phyloP scores from a whole-genome alignment of 2,888 invertebrate genomes.

The Disparrhopalites patrizii region DNA sequence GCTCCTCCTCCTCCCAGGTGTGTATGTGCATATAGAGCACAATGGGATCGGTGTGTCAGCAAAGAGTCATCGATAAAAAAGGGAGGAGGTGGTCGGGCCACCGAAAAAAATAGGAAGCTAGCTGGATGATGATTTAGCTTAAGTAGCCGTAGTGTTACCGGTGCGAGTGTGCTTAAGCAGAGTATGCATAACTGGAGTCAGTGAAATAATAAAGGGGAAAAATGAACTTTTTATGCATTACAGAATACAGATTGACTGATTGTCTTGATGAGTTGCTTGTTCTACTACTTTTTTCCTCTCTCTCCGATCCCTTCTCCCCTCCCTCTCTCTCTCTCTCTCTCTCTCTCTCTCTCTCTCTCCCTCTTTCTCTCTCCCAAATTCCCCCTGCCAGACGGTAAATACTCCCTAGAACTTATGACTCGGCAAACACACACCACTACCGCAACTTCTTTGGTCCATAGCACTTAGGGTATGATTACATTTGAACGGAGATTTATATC shows the following conservation, averaged over 20 bases:
- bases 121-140: too few relatives aligned
- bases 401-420: too few relatives aligned
- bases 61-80: too few relatives aligned
- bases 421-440: too few relatives aligned
- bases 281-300: conserved; percentile 3
- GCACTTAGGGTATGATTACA: conserved; percentile 18
- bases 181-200: background rate
- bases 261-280: conserved; percentile 24
- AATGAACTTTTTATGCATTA: background rate
- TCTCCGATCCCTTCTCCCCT: background rate
- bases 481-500: conserved; percentile 21
- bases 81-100: background rate
- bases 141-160: too few relatives aligned
- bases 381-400: too few relatives aligned
- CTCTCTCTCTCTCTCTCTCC: background rate
- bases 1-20: too few relatives aligned
- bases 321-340: background rate
- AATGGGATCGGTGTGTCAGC: too few relatives aligned
- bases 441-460: conserved; percentile 9
- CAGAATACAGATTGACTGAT: conserved; percentile 26
- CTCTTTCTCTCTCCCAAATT: too few relatives aligned
- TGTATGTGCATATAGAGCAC: too few relatives aligned
- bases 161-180: background rate
- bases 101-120: too few relatives aligned
- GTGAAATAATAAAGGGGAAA: background rate